Base-by-base conservation (phyloP, 2,113 vertebrate genomes). In the Corydoras maculifer region DNA sequence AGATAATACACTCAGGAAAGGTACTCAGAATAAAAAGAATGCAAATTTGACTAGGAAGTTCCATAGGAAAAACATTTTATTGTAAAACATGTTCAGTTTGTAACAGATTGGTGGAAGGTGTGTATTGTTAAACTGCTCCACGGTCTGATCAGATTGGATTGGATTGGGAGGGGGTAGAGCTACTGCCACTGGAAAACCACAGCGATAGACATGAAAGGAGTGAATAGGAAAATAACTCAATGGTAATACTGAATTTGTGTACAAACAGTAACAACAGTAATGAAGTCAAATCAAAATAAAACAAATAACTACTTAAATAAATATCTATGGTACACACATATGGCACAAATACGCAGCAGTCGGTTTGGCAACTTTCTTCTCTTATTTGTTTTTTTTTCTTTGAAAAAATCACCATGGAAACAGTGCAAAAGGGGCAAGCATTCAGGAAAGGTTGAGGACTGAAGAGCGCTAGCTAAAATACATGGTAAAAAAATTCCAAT, bases 61-160 rank as follows among this genome's bases (percentile, higher is more conserved):
- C 97, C 96, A 99, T 98, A 98, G 97, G 97, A 99, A 99, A 99
- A 96, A 92, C 93, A 93, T 94, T 99, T 99, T 98, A 95, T 97
- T 99, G 92, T 93, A 96, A 94, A 98, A 96, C 93, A 94, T 94
- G 93, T 89, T 97, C 92, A 94, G 89, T 96, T 97, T 90, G 92
- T 95, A 98, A 98, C 94, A 97, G 93, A 95, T 53, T 87, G 87
- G 91, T 95, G 96, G 95, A 96, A 96, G 96, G 93, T 94, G 93
- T 93, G 89, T 87, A 80, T 81, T 84, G 87, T 83, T 86, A 75
- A 78, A 84, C 86, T 88, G 84, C 88, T 89, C 90, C 79, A 82
- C 87, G 89, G 90, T 88, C 86, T 89, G 89, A 90, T 87, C 88
- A 85, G 85, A 78, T 86, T 87, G 87, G 88, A 94, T 85, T 90